Conservation (phyloP, 1,140 invertebrate species). For the Nephotettix cincticeps region DNA sequence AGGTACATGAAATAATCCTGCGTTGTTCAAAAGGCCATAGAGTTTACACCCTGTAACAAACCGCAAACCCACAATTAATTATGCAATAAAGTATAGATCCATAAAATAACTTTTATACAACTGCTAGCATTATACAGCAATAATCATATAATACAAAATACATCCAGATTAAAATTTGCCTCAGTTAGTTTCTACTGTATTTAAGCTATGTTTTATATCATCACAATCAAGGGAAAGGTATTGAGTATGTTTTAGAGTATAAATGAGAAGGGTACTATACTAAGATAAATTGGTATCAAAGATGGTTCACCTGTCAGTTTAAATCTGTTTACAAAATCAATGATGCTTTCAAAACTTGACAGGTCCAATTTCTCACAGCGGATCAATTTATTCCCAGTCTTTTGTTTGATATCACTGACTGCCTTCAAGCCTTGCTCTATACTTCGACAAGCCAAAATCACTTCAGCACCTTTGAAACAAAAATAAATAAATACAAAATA, state of each 20-base stretch:
- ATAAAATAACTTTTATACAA: too few species aligned
- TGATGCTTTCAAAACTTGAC: conserved; percentile 17
- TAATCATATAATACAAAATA: too few species aligned
- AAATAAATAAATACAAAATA: background rate
- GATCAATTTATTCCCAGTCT: conserved; percentile 5
- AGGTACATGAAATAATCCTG: conserved; percentile 58
- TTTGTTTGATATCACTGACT: conserved; percentile 3
- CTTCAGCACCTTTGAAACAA: conserved; percentile 24
- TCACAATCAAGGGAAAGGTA: too few species aligned
- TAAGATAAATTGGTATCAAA: too few species aligned
- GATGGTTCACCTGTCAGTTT: conserved; percentile 8
- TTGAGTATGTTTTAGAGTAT: too few species aligned
- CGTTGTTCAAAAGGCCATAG: conserved; percentile 60
- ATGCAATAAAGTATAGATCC: too few species aligned
- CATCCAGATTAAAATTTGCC: too few species aligned
- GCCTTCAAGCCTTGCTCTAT: background rate
- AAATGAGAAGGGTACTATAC: too few species aligned
- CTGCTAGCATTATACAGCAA: too few species aligned
- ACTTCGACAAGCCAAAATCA: conserved; percentile 24
- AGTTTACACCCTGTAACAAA: conserved; percentile 36
- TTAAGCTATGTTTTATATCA: too few species aligned
- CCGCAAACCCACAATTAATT: background rate
- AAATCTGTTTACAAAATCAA: conserved; percentile 25
- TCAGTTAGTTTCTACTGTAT: too few species aligned
- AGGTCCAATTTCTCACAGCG: conserved; percentile 21